These are phyloP conservation scores for Callipepla californica DNA, from an alignment of 2,113 vertebrate species.

Conservation along the genomic window DNA sequence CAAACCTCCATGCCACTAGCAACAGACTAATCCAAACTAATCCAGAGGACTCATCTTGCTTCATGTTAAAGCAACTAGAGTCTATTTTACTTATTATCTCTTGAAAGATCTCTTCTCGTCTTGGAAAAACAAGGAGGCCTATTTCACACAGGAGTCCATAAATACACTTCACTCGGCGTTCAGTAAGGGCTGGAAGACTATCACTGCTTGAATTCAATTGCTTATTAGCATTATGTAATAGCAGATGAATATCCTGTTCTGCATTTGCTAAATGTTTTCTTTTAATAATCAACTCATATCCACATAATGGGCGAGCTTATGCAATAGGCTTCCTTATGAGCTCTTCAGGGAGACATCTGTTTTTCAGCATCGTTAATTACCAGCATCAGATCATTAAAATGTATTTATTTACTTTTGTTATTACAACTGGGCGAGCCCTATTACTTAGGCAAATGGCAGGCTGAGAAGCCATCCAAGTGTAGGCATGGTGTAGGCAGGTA, in stretches of 20 bases:
- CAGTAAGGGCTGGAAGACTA: background rate
- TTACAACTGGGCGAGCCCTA: slow-evolving; percentile 53
- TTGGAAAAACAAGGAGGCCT: slow-evolving; percentile 45
- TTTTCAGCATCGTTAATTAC: slow-evolving; percentile 65
- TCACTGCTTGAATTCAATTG: background rate
- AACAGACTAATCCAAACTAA: slow-evolving; percentile 70
- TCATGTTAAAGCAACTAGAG: slow-evolving; percentile 56
- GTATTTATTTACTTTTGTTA: slow-evolving; percentile 65
- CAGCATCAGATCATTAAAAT: slow-evolving; percentile 33
- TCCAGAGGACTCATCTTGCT: slow-evolving; percentile 46
- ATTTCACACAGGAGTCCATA: slow-evolving; percentile 7
- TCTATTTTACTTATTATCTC: slow-evolving; percentile 48
- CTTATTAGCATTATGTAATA: slow-evolving; percentile 65
- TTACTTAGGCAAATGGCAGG: background rate
- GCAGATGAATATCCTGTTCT: slow-evolving; percentile 55
- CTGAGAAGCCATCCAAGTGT: background rate
- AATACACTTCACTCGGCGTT: slow-evolving; percentile 7
- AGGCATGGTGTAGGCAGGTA: slow-evolving; percentile 40
- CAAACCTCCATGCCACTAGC: slow-evolving; percentile 57
- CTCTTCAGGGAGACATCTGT: slow-evolving; percentile 60
- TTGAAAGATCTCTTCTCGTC: slow-evolving; percentile 52
- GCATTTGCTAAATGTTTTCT: slow-evolving; percentile 74
- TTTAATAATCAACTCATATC: slow-evolving; percentile 64
- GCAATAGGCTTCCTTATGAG: slow-evolving; percentile 40
- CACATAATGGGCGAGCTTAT: slow-evolving; percentile 52